phyloP scores from a whole-genome alignment of 2,797 vertebrate genomes.

The Fundulus diaphanus region DNA sequence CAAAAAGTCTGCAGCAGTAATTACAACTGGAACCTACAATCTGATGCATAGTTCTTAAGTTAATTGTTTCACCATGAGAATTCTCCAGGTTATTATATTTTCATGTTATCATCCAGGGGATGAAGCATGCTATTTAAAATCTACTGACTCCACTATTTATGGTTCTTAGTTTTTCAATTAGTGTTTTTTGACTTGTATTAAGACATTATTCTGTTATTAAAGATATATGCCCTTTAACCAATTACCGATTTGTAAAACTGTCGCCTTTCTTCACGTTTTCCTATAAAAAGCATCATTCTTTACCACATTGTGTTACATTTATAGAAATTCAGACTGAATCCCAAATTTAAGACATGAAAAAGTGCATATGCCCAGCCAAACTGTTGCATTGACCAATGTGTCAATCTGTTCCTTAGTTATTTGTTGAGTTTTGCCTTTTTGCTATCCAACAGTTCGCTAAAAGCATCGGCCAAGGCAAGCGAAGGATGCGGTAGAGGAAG shows the following conservation, averaged over 20 bases:
- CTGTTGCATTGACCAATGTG: background rate
- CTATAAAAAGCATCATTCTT: background rate
- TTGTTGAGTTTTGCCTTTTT: slow-evolving; percentile 19
- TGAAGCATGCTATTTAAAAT: background rate
- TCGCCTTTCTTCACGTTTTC: background rate
- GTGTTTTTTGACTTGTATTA: background rate
- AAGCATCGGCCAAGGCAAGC: slow-evolving; percentile 28
- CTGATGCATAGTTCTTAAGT: background rate
- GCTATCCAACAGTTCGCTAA: slow-evolving; percentile 24
- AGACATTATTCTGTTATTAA: background rate
- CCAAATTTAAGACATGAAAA: background rate
- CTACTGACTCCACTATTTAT: background rate
- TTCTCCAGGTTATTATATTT: background rate
- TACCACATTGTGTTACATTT: background rate
- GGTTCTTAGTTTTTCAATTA: background rate
- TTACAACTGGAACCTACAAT: background rate
- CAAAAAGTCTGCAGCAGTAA: background rate
- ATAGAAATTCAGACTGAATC: background rate
- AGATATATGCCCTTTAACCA: background rate
- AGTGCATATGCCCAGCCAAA: background rate
- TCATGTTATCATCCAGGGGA: slow-evolving; percentile 7
- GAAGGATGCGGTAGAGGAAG: slow-evolving; percentile 53
- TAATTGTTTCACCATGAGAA: background rate
- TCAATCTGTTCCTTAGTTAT: slow-evolving; percentile 2
- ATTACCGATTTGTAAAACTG: background rate